Evolutionary conservation across 2,113 vertebrate species (phyloP), one percentile per base, ranked within the genome.

Genomic region (Zootoca vivipara): DNA sequence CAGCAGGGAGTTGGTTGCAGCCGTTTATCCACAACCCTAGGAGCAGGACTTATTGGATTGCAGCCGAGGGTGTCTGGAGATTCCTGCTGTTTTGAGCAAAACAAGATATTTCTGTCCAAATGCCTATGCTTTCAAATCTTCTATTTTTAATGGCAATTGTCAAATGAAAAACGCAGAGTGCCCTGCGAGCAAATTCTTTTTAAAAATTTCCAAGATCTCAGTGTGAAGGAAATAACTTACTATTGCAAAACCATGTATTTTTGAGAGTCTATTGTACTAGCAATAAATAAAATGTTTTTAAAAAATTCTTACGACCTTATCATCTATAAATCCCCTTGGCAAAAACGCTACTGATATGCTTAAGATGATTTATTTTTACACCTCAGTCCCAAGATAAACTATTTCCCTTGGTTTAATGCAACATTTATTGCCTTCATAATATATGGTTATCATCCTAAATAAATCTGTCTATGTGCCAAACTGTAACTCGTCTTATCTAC

Each of bases 181-280:
- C 2, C 58, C 58, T 90, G 15, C 56, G 82, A 93, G 85, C 87
- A 94, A 90, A 93, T 33, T 77, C 58, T 94, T 94, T 64, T 86
- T 72, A 91, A 94, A 81, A 16, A 78, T 91, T 4, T 89, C 67
- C 72, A 93, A 90, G 16, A 89, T 87, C 93, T 93, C 86, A 83
- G 88, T 90, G 40, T 52, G 82, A 94, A 91, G 1, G 82, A 96
- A 93, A 91, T 85, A 62, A 62, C 74, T 93, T 92, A 73, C 91
- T 78, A 78, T 89, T 86, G 87, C 92, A 93, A 94, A 93, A 84
- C 38, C 56, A 86, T 79, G 16, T 86, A 90, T 26, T 83, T 95
- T 91, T 91, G 30, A 90, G 22, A 92, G 84, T 86, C 69, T 78
- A 75, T 24, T 85, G 85, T 87, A 87, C 70, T 64, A n/a, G 92